phyloP scores from a whole-genome alignment of 1,140 invertebrate genomes.

The Drosophila obscura region DNA sequence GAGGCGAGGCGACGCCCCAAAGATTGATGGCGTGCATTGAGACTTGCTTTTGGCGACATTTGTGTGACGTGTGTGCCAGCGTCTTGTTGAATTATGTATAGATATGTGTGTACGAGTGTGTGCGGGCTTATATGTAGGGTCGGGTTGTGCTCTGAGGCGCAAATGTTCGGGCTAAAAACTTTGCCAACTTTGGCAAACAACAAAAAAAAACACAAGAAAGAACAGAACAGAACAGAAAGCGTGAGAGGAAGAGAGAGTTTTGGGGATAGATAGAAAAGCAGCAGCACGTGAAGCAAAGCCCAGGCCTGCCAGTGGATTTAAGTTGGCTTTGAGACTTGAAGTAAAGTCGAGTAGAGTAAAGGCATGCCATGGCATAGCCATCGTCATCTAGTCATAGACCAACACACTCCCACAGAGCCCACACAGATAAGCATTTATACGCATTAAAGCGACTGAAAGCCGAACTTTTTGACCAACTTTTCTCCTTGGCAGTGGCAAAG shows the following conservation, averaged over 20 bases:
- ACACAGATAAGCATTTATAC: constrained; percentile 70
- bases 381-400: constrained; percentile 62
- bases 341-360: constrained; percentile 3
- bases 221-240: constrained; percentile 15
- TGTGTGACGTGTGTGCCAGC: constrained; percentile 75
- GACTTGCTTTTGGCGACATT: constrained; percentile 76
- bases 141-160: constrained; percentile 59
- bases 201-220: constrained; percentile 22
- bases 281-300: constrained; percentile 63
- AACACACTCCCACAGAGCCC: not conserved
- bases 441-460: constrained; percentile 71
- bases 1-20: constrained; percentile 26
- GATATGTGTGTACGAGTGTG: constrained; percentile 7
- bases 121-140: too few species aligned
- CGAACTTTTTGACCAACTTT: constrained; percentile 76
- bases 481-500: constrained; percentile 54
- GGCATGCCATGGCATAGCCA: constrained; percentile 25
- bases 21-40: constrained; percentile 82
- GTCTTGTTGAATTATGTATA: constrained; percentile 73
- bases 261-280: too few species aligned
- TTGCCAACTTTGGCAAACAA: constrained; percentile 61
- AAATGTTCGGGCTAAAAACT: constrained; percentile 77
- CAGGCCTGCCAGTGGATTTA: constrained; percentile 75
- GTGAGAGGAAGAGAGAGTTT: constrained; percentile 10
- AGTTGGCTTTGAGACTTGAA: constrained; percentile 63